These are phyloP conservation scores for Metalampra italica DNA, from an alignment of 2,888 invertebrate species.

Conservation along the genomic window DNA sequence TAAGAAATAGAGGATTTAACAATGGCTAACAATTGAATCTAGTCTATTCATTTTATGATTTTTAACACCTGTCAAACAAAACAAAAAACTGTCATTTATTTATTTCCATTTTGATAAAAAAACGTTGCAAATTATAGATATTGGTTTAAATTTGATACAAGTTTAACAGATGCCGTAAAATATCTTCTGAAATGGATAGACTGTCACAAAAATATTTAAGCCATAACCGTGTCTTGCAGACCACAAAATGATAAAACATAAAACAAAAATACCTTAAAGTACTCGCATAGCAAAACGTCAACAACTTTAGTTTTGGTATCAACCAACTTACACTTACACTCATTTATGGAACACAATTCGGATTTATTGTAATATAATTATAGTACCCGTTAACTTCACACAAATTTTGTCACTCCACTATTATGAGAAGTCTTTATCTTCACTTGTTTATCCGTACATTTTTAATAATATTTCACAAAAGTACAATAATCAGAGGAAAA, in stretches of 20 bases:
- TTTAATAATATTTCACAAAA: too few relatives aligned
- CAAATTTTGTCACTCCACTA: too few relatives aligned
- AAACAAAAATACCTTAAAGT: constrained; percentile 5
- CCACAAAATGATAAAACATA: constrained; percentile 15
- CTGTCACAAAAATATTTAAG: constrained; percentile 10
- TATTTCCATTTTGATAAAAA: too few relatives aligned
- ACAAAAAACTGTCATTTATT: neutral
- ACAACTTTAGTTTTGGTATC: constrained; percentile 39
- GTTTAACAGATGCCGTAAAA: too few relatives aligned
- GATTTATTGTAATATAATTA: neutral
- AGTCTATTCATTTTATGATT: neutral
- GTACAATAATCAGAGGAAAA: too few relatives aligned
- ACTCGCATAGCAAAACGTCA: constrained; percentile 22
- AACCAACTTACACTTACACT: constrained; percentile 20
- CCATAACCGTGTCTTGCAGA: constrained; percentile 20
- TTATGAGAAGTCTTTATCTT: too few relatives aligned
- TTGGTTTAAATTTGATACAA: too few relatives aligned
- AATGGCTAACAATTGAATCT: neutral
- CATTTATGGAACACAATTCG: constrained; percentile 22
- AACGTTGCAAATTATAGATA: too few relatives aligned
- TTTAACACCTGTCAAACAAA: neutral
- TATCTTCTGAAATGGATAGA: too few relatives aligned
- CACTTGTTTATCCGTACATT: too few relatives aligned
- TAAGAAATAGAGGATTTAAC: constrained; percentile 6
- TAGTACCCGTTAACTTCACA: too few relatives aligned